A percentile compares a stretch with the other conserved stretches of the same genome.
Conservation (phyloP, 2,113 vertebrate species). For the Atrichornis clamosus region DNA sequence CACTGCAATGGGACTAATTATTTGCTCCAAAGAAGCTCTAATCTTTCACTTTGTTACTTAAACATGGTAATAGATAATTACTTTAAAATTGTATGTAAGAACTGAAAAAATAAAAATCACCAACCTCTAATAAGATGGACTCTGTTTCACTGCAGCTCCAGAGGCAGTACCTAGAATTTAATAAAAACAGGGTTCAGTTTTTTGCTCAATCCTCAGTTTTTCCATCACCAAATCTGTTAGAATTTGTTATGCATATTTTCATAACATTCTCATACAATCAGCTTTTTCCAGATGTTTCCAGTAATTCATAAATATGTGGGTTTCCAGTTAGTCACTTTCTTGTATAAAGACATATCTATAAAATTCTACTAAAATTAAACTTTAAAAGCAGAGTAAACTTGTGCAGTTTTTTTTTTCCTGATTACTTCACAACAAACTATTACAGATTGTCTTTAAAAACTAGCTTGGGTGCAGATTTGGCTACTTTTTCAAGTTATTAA, state of each 20-base stretch:
- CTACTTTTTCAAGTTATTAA: background rate
- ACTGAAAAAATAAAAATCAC: background rate
- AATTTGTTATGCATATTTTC: background rate
- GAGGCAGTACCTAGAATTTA: conserved; percentile 1
- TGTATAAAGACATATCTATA: background rate
- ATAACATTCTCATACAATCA: background rate
- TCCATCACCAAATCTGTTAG: background rate
- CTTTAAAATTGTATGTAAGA: background rate
- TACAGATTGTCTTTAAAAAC: background rate
- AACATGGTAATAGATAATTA: background rate
- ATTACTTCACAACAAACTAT: background rate
- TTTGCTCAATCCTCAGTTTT: background rate
- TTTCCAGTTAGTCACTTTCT: background rate
- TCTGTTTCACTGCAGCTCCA: background rate
- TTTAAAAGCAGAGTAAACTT: background rate
- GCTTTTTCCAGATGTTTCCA: background rate
- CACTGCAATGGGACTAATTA: background rate
- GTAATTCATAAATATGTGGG: background rate
- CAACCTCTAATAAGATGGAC: background rate
- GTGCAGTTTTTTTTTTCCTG: background rate
- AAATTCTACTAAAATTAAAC: background rate
- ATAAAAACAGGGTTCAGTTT: background rate
- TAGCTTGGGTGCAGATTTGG: background rate
- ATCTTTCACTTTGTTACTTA: background rate
- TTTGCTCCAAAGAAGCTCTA: background rate